A percentile compares a stretch with the other conserved stretches of the same genome.
Evolutionary conservation across 2,113 vertebrate genomes (phyloP).

Genomic region (Edolisoma coerulescens): DNA sequence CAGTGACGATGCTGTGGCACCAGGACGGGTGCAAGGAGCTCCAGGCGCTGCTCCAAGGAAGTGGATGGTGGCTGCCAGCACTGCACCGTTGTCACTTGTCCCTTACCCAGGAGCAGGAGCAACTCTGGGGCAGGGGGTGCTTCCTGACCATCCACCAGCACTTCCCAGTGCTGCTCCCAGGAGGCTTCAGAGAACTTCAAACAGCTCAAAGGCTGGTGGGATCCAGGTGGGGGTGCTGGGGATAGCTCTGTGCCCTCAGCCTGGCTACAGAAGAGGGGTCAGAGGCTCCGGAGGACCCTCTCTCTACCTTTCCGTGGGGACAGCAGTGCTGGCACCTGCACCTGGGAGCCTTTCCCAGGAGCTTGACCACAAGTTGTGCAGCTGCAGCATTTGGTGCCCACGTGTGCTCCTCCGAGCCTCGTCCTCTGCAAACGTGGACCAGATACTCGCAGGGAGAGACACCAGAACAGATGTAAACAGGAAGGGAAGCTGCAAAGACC

Average conservation of each 20-base stretch:
- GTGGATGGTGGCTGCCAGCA: neutral
- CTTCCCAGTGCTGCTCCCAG: neutral
- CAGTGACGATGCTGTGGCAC: fast-evolving
- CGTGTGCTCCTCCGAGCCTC: neutral
- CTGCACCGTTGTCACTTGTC: neutral
- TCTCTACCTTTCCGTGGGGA: neutral
- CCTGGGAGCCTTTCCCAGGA: neutral
- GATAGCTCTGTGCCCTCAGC: neutral
- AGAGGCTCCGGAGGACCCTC: neutral
- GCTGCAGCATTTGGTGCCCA: slow-evolving; percentile 35
- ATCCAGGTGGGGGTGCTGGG: neutral
- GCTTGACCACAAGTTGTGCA: neutral
- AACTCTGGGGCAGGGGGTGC: neutral
- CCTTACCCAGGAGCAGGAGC: fast-evolving
- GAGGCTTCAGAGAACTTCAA: neutral
- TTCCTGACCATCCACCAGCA: neutral
- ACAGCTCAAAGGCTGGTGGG: neutral
- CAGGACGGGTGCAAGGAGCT: fast-evolving
- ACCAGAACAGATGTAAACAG: neutral
- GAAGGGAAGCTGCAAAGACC: neutral
- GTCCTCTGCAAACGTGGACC: neutral
- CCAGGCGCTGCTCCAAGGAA: neutral
- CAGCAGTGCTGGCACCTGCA: neutral
- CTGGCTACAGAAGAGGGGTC: neutral
- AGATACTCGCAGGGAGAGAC: neutral